Evolutionary conservation across 2,888 invertebrate species (phyloP), one percentile per base, ranked within the genome.

Genomic region (Cheilosia pagana): DNA sequence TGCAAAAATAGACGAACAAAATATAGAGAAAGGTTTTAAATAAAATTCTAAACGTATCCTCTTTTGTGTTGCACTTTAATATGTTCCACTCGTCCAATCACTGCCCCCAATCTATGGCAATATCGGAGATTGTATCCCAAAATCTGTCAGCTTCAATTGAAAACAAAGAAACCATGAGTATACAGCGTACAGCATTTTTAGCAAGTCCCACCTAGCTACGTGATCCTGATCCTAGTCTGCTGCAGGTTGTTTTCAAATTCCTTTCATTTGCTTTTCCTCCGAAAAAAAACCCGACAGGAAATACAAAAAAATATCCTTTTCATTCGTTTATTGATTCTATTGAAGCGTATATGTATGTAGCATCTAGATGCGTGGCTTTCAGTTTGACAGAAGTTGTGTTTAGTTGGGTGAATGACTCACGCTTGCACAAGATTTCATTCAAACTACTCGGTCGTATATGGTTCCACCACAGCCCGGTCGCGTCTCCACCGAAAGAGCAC

Each of bases 341-440:
- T 62, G 72, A 68, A 78, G 48, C 68, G 68, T 43, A 28, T 50
- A 35, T 53, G 16, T 19, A 41, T 65, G 23, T 7, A 14, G 68
- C 41, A 41, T 43, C 23, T 25, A 59, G 48, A 16, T 59, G 48
- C 63, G 78, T 77, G 50, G 59, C 65, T 57, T 53, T 10, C 8
- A 65, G 31, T 43, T n/a, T 63, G 57, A 45, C 68, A 52, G 52
- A 19, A 76, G 43, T 71, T 68, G 72, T 78, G 67, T 74, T 83
- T 83, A 78, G 78, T 57, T 74, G 45, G 72, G 68, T 63, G 57
- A 74, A 68, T 68, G 68, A 83, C 50, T 83, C 48, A 62, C 63
- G 2, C 68, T 39, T 67, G 68, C 55, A 82, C 55, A 63, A 70
- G 52, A 63, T 74, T 68, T 68, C 57, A 16, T 71, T 57, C 35